phyloP scores from a whole-genome alignment of 35 echinoderm and acorn worm genomes.

The Holothuria glaberrima region DNA sequence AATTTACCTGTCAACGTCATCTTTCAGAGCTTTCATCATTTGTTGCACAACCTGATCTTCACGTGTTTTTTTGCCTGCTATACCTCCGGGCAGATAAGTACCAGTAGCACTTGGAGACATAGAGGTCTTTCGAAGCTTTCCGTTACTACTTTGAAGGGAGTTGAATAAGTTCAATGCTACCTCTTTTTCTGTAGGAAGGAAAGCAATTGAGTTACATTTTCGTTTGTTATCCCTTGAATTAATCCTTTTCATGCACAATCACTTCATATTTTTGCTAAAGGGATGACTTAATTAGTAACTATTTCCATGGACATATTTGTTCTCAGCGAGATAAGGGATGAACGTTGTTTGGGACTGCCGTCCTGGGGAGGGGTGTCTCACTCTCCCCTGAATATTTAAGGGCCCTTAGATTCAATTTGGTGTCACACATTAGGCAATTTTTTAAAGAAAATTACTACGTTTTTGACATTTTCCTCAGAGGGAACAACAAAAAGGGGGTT shows the following conservation, averaged over 20 bases:
- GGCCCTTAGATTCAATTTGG: background rate
- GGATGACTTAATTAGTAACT: background rate
- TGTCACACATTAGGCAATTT: too few species aligned
- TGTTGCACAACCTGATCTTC: slow-evolving; percentile 13
- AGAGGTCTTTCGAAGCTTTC: background rate
- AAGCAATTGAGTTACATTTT: background rate
- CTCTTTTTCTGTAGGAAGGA: background rate
- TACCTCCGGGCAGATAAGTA: background rate
- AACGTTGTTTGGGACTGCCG: too few species aligned
- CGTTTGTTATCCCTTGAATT: background rate
- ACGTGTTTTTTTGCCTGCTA: background rate
- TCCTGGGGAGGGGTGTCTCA: too few species aligned
- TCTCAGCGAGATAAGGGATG: too few species aligned
- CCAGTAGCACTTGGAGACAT: background rate
- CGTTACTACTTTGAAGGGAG: background rate
- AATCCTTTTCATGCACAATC: background rate
- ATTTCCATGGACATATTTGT: too few species aligned
- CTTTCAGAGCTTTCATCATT: slow-evolving; percentile 18
- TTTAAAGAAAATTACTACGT: too few species aligned
- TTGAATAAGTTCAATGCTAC: slow-evolving; percentile 34
- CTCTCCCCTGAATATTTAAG: too few species aligned
- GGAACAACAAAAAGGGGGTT: too few species aligned
- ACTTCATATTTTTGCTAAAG: background rate
- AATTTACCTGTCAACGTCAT: slow-evolving; percentile 25
- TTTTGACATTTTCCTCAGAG: too few species aligned